These are phyloP conservation scores for Atta cephalotes DNA, from an alignment of 1,140 invertebrate genomes.

Conservation along the genomic window DNA sequence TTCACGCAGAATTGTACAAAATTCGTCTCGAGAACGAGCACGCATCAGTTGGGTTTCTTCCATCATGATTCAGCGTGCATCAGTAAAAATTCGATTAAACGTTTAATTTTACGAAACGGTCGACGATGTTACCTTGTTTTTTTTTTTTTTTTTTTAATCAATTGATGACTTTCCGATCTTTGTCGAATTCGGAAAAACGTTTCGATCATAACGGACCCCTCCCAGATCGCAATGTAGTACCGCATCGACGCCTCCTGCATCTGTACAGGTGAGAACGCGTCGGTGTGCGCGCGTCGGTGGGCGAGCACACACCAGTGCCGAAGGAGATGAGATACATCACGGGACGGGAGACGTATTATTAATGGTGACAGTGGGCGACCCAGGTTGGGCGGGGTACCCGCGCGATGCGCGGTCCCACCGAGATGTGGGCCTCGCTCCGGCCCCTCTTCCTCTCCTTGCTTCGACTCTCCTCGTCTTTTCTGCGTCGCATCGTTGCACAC, in stretches of 20 bases:
- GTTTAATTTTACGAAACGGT: background rate
- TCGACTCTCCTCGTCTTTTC: conserved; percentile 19
- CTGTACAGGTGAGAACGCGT: conserved; percentile 40
- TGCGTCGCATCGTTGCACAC: background rate
- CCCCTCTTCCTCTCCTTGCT: conserved; percentile 61
- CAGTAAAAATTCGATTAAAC: background rate
- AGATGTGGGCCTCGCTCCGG: conserved; percentile 71
- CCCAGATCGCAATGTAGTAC: background rate
- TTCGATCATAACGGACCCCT: conserved; percentile 4
- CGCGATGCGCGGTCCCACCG: conserved; percentile 74
- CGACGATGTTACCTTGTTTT: background rate
- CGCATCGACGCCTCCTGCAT: conserved; percentile 37
- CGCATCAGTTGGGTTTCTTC: too few relatives aligned
- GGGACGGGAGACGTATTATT: conserved; percentile 83
- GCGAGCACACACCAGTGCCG: conserved; percentile 70
- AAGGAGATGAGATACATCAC: conserved; percentile 83
- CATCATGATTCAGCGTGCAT: too few relatives aligned
- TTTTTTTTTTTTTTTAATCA: too few relatives aligned
- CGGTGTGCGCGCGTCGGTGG: conserved; percentile 40
- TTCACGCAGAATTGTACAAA: too few relatives aligned
- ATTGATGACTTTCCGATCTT: background rate
- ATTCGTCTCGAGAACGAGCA: too few relatives aligned
- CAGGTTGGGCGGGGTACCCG: conserved; percentile 81
- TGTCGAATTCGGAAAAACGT: background rate
- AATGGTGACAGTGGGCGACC: conserved; percentile 84